Conservation (phyloP, 2,113 vertebrate species). For the Brienomyrus longianalis region DNA sequence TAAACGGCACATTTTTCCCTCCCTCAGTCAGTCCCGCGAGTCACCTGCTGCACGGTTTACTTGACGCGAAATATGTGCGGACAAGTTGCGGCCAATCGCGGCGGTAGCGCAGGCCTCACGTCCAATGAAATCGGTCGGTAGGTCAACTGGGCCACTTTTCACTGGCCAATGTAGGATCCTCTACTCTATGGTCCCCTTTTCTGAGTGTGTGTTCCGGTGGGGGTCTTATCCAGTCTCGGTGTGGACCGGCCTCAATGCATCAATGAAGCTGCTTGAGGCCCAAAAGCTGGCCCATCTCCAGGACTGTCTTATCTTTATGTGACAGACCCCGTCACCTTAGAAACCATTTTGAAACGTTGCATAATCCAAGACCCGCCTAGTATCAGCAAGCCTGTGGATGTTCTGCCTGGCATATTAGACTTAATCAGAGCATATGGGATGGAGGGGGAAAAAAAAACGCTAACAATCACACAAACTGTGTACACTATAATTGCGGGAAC, state of each 20-base stretch:
- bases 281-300: neutral
- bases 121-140: constrained; percentile 63
- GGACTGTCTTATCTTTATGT: neutral
- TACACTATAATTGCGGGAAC: neutral
- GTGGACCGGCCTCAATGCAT: neutral
- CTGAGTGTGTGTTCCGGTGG: neutral
- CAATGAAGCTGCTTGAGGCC: neutral
- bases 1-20: constrained; percentile 67
- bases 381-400: neutral
- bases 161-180: neutral
- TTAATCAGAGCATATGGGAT: constrained; percentile 15
- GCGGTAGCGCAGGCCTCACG: constrained; percentile 71
- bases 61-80: constrained; percentile 68
- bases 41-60: constrained; percentile 65
- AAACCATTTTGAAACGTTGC: neutral
- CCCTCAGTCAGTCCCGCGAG: constrained; percentile 66
- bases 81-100: constrained; percentile 70
- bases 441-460: neutral
- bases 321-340: neutral
- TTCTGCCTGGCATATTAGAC: neutral
- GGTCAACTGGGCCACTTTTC: neutral
- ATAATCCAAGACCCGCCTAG: neutral
- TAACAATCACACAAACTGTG: constrained; percentile 1
- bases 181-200: neutral
- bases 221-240: neutral